Conservation (phyloP, 2,113 vertebrate species). For the Ardeotis arabs region DNA sequence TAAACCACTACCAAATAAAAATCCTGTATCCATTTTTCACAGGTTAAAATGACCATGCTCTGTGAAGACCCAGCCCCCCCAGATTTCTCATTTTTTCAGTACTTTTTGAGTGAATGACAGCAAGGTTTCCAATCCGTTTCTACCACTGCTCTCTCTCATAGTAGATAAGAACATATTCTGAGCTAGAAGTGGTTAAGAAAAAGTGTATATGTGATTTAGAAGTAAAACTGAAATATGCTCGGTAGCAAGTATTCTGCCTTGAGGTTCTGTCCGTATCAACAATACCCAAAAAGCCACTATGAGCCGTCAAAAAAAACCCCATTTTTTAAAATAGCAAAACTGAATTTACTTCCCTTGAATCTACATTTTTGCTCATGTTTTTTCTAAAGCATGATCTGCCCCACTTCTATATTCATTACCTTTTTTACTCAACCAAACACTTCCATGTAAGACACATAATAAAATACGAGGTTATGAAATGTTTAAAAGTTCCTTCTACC, state of each 20-base stretch:
- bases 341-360: neutral
- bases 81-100: neutral
- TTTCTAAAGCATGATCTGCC: neutral
- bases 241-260: neutral
- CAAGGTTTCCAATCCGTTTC: neutral
- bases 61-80: neutral
- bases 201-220: neutral
- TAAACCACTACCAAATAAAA: neutral
- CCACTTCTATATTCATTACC: neutral
- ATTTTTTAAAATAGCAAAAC: neutral
- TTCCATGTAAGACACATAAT: neutral
- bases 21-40: neutral
- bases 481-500: neutral
- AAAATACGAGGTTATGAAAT: neutral
- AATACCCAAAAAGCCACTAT: neutral
- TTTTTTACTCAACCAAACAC: neutral
- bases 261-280: neutral
- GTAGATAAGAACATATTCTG: neutral
- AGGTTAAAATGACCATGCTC: neutral
- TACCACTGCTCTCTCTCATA: neutral
- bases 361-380: neutral
- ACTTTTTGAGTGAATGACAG: neutral
- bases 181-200: neutral
- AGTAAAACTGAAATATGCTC: neutral
- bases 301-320: fast-evolving